Conservation (phyloP, 2,888 invertebrate species). For the Plebejus anna region DNA sequence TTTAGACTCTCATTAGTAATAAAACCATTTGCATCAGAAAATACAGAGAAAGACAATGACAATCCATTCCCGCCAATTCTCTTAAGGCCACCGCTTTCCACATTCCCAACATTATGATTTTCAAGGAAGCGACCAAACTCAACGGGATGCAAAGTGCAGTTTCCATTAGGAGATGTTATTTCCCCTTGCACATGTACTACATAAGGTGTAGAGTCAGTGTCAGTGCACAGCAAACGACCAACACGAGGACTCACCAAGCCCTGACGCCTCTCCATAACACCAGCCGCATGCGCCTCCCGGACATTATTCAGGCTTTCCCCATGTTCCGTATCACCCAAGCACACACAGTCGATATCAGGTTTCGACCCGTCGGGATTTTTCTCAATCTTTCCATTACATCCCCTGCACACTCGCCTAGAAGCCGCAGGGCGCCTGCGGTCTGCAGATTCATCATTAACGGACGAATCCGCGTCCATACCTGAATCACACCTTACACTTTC, state of each 20-base stretch:
- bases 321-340: neutral
- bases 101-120: neutral
- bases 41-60: neutral
- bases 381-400: neutral
- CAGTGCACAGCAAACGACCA: neutral
- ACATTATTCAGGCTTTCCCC: neutral
- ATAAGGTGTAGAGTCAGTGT: neutral
- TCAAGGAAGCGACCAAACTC: neutral
- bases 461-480: neutral
- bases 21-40: neutral
- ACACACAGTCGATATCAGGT: neutral
- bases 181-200: neutral
- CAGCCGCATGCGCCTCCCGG: neutral
- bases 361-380: neutral
- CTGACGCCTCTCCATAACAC: neutral
- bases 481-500: too few species aligned
- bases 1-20: neutral
- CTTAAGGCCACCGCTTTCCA: neutral
- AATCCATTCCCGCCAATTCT: neutral
- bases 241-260: neutral
- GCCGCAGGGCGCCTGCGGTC: neutral
- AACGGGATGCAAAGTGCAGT: neutral
- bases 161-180: neutral
- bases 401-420: neutral
- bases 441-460: neutral